Percentiles rank a stretch among this genome's conserved stretches.
Evolutionary conservation across 2,113 vertebrate species (phyloP).

Genomic region (Channa maculata): DNA sequence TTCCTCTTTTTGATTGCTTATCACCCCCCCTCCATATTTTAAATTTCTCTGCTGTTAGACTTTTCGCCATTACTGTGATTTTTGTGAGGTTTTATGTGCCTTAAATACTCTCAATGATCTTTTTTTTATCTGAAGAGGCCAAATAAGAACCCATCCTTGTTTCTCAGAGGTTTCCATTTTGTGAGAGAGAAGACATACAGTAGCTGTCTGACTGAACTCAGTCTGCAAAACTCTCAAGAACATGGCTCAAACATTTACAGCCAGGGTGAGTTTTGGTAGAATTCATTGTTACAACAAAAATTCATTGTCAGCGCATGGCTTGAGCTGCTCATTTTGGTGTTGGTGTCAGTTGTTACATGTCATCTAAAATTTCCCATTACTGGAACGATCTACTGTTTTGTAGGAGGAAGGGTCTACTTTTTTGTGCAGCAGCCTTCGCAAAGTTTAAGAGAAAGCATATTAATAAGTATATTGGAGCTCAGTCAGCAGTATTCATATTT

Average conservation of each 20-base stretch:
- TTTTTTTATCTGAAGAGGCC: neutral
- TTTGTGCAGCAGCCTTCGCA: neutral
- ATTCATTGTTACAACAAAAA: slow-evolving; percentile 22
- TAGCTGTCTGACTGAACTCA: neutral
- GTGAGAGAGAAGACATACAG: neutral
- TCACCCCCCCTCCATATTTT: neutral
- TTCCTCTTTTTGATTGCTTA: neutral
- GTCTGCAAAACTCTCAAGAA: neutral
- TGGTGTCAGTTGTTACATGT: neutral
- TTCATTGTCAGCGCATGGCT: slow-evolving; percentile 20
- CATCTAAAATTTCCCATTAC: neutral
- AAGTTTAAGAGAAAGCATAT: neutral
- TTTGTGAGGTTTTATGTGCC: neutral
- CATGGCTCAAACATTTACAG: slow-evolving; percentile 5
- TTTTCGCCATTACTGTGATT: neutral
- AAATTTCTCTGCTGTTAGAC: neutral
- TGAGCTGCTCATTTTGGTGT: neutral
- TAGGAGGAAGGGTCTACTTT: neutral
- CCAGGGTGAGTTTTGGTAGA: neutral
- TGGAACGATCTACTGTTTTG: neutral
- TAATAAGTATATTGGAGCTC: neutral
- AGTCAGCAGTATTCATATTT: neutral
- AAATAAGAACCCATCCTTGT: neutral
- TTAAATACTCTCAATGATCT: neutral
- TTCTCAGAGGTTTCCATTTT: neutral